Conservation (phyloP, 2,113 vertebrate species). For the Cephalopholis sonnerati region DNA sequence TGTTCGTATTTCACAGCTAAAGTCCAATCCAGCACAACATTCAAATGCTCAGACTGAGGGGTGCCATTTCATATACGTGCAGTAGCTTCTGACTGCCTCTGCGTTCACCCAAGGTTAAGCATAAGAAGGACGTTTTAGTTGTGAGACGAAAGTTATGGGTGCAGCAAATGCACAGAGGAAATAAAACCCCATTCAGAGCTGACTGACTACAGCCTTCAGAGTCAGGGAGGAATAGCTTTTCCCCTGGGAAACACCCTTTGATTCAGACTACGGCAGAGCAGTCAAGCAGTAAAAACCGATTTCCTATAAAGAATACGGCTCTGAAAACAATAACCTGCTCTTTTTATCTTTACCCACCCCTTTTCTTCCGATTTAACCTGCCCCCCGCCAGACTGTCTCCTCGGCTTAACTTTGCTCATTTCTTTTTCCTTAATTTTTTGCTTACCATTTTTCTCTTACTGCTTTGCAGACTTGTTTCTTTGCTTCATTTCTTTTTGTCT, state of each 20-base stretch:
- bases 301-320: conserved; percentile 60
- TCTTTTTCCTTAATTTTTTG: not conserved
- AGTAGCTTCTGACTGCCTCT: not conserved
- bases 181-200: conserved; percentile 32
- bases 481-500: not conserved
- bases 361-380: conserved; percentile 32
- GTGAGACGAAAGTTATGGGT: conserved; percentile 30
- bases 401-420: conserved; percentile 13
- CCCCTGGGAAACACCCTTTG: conserved; percentile 57
- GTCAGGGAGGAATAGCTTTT: conserved; percentile 41
- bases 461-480: not conserved
- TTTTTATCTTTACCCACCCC: conserved; percentile 43
- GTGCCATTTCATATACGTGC: not conserved
- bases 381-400: conserved; percentile 1
- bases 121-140: conserved; percentile 20
- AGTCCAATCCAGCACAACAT: not conserved
- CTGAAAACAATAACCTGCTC: conserved; percentile 60
- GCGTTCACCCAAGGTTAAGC: not conserved
- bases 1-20: not conserved
- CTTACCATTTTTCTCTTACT: not conserved
- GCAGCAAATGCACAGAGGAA: conserved; percentile 25
- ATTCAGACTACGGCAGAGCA: conserved; percentile 60
- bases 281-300: conserved; percentile 69
- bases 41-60: not conserved
- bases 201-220: conserved; percentile 32